Percentiles rank a stretch among this genome's conserved stretches.
Evolutionary conservation across 1,140 invertebrate species (phyloP).

Genomic region (Drosophila arawakana): DNA sequence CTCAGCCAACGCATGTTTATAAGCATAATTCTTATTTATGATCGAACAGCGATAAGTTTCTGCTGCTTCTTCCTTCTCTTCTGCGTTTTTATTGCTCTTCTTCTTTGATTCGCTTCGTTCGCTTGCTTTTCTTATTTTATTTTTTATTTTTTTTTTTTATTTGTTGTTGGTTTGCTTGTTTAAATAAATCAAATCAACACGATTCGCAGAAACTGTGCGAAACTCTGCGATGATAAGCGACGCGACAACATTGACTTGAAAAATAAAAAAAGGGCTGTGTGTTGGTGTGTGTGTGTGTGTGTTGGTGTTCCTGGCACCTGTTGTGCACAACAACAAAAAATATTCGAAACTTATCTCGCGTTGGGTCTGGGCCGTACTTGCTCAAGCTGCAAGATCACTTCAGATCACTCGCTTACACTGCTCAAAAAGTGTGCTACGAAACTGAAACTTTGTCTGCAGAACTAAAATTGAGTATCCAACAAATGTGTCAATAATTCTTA

Average conservation of each 20-base stretch:
- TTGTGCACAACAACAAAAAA: constrained; percentile 2
- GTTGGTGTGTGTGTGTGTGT: background rate
- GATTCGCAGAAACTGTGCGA: constrained; percentile 73
- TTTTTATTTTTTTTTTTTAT: background rate
- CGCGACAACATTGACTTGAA: constrained; percentile 26
- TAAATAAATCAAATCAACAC: constrained; percentile 84
- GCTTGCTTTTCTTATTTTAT: background rate
- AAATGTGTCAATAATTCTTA: no score
- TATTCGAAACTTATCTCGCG: background rate
- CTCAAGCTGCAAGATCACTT: no score
- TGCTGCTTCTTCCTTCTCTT: background rate
- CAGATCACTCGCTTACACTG: no score
- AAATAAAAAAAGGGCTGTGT: constrained; percentile 3
- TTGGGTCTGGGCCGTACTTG: no score
- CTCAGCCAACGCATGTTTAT: constrained; percentile 76
- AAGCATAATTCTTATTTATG: constrained; percentile 81
- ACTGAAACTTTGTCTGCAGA: no score
- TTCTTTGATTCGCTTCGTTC: constrained; percentile 20
- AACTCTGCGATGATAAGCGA: constrained; percentile 54
- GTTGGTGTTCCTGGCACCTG: constrained; percentile 14
- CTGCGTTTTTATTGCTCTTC: background rate
- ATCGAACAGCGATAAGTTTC: constrained; percentile 72
- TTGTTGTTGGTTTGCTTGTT: constrained; percentile 28
- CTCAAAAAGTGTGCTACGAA: no score
- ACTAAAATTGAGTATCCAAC: no score